Evolutionary conservation across 2,797 vertebrate genomes (phyloP).

Genomic region (Syngnathus acus): DNA sequence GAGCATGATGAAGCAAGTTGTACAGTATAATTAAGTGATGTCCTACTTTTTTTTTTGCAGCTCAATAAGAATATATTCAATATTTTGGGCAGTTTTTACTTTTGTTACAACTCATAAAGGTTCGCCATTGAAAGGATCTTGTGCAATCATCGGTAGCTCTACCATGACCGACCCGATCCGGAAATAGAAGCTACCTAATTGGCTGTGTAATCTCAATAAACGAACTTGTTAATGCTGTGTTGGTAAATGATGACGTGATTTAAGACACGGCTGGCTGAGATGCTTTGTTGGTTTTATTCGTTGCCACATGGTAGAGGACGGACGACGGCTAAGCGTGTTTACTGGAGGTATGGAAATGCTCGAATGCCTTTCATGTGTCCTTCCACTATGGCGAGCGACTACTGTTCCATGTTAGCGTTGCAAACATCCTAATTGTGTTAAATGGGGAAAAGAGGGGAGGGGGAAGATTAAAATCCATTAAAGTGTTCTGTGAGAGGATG

Average conservation of each 20-base stretch:
- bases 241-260: slow-evolving; percentile 52
- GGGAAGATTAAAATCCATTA: slow-evolving; percentile 66
- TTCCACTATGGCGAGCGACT: slow-evolving; percentile 56
- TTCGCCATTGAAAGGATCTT: too few species aligned
- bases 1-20: neutral
- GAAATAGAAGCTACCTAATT: slow-evolving; percentile 53
- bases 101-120: too few species aligned
- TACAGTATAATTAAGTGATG: neutral
- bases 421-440: slow-evolving; percentile 78
- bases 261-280: slow-evolving; percentile 40
- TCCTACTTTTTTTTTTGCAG: neutral
- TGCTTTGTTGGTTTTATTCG: slow-evolving; percentile 50
- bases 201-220: slow-evolving; percentile 46
- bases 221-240: slow-evolving; percentile 47
- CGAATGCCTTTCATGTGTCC: slow-evolving; percentile 66
- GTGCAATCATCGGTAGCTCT: slow-evolving; percentile 7
- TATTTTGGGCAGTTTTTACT: too few species aligned
- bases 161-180: slow-evolving; percentile 32
- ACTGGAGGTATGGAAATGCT: slow-evolving; percentile 64
- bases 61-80: neutral
- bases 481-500: slow-evolving; percentile 60
- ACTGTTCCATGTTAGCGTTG: slow-evolving; percentile 69
- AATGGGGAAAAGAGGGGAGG: slow-evolving; percentile 60
- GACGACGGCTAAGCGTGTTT: slow-evolving; percentile 50
- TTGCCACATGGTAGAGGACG: slow-evolving; percentile 41